These are phyloP conservation scores for Mythimna lalbum DNA, from an alignment of 2,888 invertebrate genomes.

Conservation along the genomic window DNA sequence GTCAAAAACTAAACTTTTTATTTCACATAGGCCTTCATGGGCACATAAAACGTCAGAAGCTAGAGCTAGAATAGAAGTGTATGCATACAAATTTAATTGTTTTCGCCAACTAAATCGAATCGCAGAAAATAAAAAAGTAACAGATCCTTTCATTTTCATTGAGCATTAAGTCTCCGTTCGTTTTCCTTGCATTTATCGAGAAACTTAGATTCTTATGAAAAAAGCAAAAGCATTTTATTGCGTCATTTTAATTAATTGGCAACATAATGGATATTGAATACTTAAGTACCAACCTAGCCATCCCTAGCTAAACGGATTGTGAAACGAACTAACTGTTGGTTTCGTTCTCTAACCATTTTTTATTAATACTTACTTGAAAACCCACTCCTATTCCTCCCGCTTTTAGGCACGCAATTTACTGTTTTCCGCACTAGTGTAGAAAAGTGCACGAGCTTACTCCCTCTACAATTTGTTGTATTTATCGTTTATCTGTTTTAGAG, in stretches of 20 bases:
- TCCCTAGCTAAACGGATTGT: not conserved
- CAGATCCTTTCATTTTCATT: conserved; percentile 18
- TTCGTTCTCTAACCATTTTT: not conserved
- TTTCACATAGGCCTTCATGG: too few species aligned
- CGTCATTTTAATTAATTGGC: conserved; percentile 6
- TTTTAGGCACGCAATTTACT: too few species aligned
- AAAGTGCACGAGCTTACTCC: too few species aligned
- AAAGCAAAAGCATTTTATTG: conserved; percentile 7
- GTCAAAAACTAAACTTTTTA: too few species aligned
- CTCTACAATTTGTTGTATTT: too few species aligned
- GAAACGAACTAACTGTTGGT: not conserved
- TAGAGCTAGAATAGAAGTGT: not conserved
- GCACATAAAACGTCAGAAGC: too few species aligned
- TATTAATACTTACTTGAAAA: too few species aligned
- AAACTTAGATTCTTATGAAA: conserved; percentile 1
- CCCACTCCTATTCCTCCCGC: too few species aligned
- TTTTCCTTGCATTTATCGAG: conserved; percentile 9
- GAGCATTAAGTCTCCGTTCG: conserved; percentile 23
- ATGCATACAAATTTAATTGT: not conserved
- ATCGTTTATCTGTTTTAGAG: too few species aligned
- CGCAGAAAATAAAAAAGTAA: conserved; percentile 15
- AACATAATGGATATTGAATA: not conserved
- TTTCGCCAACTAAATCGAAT: not conserved
- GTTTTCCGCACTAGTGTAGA: too few species aligned
- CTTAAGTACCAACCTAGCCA: too few species aligned